Evolutionary conservation across 2,888 invertebrate species (phyloP).

Genomic region (Peribatodes rhomboidaria): DNA sequence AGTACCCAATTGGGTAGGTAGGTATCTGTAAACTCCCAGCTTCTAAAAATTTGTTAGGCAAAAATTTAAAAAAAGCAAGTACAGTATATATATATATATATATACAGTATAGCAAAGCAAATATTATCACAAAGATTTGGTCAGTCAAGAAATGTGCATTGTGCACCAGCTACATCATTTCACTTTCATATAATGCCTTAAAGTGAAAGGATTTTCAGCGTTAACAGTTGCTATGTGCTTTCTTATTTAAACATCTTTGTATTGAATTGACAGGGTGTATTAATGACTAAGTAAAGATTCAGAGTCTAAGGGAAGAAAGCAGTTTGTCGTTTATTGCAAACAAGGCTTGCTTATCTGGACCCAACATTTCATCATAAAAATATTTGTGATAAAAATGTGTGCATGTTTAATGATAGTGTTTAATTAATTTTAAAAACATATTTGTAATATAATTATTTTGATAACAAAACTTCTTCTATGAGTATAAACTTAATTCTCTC

Average conservation of each 20-base stretch:
- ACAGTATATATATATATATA: too few relatives aligned
- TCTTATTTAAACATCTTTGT: slow-evolving; percentile 13
- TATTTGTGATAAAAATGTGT: not conserved
- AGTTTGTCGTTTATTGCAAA: too few relatives aligned
- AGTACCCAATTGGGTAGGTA: too few relatives aligned
- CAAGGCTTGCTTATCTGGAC: too few relatives aligned
- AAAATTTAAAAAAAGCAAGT: too few relatives aligned
- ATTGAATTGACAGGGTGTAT: not conserved
- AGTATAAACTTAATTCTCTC: not conserved
- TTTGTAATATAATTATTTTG: not conserved
- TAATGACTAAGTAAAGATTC: too few relatives aligned
- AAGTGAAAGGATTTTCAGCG: slow-evolving; percentile 58
- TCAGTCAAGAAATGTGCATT: slow-evolving; percentile 37
- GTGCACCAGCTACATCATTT: slow-evolving; percentile 51
- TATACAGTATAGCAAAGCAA: too few relatives aligned
- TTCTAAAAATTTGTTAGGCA: too few relatives aligned
- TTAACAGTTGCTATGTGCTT: slow-evolving; percentile 13
- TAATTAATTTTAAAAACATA: not conserved
- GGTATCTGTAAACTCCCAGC: too few relatives aligned
- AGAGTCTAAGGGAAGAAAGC: too few relatives aligned
- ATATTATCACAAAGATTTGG: not conserved
- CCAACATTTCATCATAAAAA: not conserved
- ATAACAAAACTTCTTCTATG: not conserved
- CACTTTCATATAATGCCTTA: slow-evolving; percentile 70
- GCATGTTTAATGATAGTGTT: not conserved